Base-by-base conservation (phyloP, 2,888 invertebrate species). In the Rhamnusium bicolor region DNA sequence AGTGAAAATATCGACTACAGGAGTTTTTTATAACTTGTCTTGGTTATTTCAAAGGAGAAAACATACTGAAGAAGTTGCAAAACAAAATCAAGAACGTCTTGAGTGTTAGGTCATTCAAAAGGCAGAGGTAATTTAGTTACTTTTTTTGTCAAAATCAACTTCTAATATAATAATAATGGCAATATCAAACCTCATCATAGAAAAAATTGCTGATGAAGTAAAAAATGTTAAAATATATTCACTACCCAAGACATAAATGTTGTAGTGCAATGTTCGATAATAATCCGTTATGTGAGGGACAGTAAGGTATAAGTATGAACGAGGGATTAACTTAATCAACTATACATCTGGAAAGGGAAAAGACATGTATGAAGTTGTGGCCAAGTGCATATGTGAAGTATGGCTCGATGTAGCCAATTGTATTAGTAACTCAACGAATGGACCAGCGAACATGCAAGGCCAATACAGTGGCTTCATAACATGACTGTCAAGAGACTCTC, bases 251-350 rank as follows among this genome's bases (percentile, higher is more conserved):
- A 53, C 21, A 10, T 53, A 19, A 53, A 18, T 18, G 21, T 21
- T 16, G 21, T 21, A 53, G 18, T 18, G 4, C 19, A 60, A 60
- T 29, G 27, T 24, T 40, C 60, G 3, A 18, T 60, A 16, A 29
- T 60, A 56, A n/a, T 47, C 12, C 8, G 21, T 53, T 53, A 53
- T 18, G 53, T 53, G 10, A 53, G 18, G 19, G 19, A 53, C 10
- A 53, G 10, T 53, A 53, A 53, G 10, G 19, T 53, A 16, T n/a
- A n/a, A n/a, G n/a, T n/a, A 16, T 53, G 53, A 53, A 53, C 53
- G 53, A 53, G 10, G 16, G 8, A 19, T 53, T 10, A 19, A 10
- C 18, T 18, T 53, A n/a, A n/a, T n/a, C n/a, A n/a, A n/a, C n/a
- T n/a, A n/a, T n/a, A n/a, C n/a, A n/a, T n/a, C n/a, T n/a, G n/a